Conservation (phyloP, 1,140 invertebrate genomes). For the Aphelenchoides fujianensis region DNA sequence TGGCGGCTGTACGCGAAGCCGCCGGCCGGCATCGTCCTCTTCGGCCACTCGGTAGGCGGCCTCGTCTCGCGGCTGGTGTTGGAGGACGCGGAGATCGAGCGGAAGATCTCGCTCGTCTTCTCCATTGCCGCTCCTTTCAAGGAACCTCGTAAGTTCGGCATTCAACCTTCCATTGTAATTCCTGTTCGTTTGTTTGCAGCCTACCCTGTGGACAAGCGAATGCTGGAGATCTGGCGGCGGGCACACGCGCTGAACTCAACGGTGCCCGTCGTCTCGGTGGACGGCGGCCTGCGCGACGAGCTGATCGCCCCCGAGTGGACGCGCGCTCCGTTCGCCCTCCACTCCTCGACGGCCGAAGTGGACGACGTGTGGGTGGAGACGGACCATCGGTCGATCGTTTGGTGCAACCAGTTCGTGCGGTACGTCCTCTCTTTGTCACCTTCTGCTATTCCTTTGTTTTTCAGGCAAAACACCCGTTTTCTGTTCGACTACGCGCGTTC, state of each 20-base stretch:
- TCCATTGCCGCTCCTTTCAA: slow-evolving; percentile 40
- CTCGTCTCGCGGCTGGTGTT: slow-evolving; percentile 37
- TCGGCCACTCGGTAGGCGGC: slow-evolving; percentile 53
- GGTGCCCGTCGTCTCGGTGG: slow-evolving; percentile 43
- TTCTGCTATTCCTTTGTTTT: too few species aligned
- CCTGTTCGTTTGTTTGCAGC: slow-evolving; percentile 24
- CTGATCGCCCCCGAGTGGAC: slow-evolving; percentile 47
- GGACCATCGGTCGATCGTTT: slow-evolving; percentile 54
- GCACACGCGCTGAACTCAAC: slow-evolving; percentile 29
- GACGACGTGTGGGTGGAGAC: slow-evolving; percentile 51
- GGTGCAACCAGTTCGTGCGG: slow-evolving; percentile 55
- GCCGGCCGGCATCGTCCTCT: slow-evolving; percentile 38
- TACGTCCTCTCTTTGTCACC: background rate
- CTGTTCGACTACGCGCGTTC: slow-evolving; percentile 42
- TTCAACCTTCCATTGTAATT: slow-evolving; percentile 1
- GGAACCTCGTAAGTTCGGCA: slow-evolving; percentile 38
- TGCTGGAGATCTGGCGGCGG: slow-evolving; percentile 36
- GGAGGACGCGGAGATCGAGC: slow-evolving; percentile 15
- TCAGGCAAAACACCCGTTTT: slow-evolving; percentile 44
- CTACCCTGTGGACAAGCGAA: slow-evolving; percentile 30
- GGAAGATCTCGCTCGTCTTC: slow-evolving; percentile 35
- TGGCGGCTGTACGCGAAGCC: slow-evolving; percentile 29
- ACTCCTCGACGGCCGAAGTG: slow-evolving; percentile 34
- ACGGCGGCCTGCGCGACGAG: slow-evolving; percentile 44
- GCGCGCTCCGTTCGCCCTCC: slow-evolving; percentile 10